Evolutionary conservation across 2,888 invertebrate species (phyloP), one percentile per base, ranked within the genome.

Genomic region (Dolomedes plantarius): DNA sequence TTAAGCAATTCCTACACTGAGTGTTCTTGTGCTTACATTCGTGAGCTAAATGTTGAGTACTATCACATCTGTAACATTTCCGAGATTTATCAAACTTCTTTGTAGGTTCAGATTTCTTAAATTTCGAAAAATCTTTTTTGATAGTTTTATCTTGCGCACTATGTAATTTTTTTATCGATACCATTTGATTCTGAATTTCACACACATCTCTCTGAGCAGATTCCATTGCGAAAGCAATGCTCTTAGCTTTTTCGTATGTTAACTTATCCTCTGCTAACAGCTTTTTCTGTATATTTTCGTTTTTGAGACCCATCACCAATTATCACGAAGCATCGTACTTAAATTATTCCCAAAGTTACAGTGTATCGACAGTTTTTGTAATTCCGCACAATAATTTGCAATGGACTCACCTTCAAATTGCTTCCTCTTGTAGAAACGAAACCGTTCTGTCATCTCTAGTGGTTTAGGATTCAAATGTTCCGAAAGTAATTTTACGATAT

Each of bases 361-460:
- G 74, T 74, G 74, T 74, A 74, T 74, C 64, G 64, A 65, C 74
- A 74, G 62, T 74, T 74, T 74, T 74, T 74, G 74, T 74, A 74
- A 74, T 74, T 74, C 74, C 74, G 74, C 65, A 74, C 74, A 74
- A 74, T 74, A 74, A 74, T 74, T 74, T 74, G 75, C 75, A 75
- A 75, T 75, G 75, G 65, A 75, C 65, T 75, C 75, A 41, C 75
- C 75, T 75, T 75, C 65, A 75, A 75, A 75, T 75, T 75, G 75
- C 75, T 75, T 75, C 75, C 75, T 75, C 75, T 75, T 75, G 75
- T 75, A 75, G 75, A 75, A 75, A 75, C 75, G 75, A 75, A 75
- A 75, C 75, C 75, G 75, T 75, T 75, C 75, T 75, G 75, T 75
- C 75, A 75, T 75, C 64, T 75, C 75, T 65, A 75, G 75, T 75